phyloP scores from a whole-genome alignment of 2,113 vertebrate species.

The Hippocampus zosterae region DNA sequence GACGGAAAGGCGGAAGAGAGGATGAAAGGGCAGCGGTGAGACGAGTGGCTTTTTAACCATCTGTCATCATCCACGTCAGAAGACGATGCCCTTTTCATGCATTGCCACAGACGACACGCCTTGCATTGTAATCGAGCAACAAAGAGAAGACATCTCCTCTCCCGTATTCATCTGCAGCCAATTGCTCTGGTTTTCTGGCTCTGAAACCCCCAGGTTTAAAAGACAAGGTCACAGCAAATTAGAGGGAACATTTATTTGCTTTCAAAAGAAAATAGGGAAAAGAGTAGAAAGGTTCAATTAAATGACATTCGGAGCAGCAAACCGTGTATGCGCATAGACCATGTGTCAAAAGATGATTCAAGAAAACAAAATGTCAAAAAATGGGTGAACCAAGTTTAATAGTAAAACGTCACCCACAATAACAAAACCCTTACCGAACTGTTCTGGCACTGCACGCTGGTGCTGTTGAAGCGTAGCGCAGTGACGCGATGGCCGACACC shows the following conservation, averaged over 20 bases:
- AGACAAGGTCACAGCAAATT: conserved; percentile 3
- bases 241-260: neutral
- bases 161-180: conserved; percentile 1
- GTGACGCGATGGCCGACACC: conserved; percentile 86
- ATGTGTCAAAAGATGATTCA: too few species aligned
- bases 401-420: neutral
- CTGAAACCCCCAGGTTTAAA: conserved; percentile 3
- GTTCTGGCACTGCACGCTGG: conserved; percentile 98
- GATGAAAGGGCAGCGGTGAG: conserved; percentile 54
- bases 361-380: too few species aligned
- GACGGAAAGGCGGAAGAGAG: conserved; percentile 40
- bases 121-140: conserved; percentile 34
- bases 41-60: conserved; percentile 62
- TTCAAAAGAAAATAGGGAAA: neutral
- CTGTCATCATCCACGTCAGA: conserved; percentile 62
- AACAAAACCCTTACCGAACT: conserved; percentile 80
- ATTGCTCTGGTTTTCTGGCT: neutral
- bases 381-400: neutral
- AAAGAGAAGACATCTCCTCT: conserved; percentile 1
- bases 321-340: too few species aligned
- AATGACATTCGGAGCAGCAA: neutral
- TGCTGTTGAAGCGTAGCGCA: conserved; percentile 98
- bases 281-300: neutral
- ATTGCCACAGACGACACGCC: conserved; percentile 39
- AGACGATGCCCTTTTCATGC: conserved; percentile 60